Evolutionary conservation across 1,140 invertebrate genomes (phyloP), one percentile per base, ranked within the genome.

Genomic region (Mercenaria mercenaria): DNA sequence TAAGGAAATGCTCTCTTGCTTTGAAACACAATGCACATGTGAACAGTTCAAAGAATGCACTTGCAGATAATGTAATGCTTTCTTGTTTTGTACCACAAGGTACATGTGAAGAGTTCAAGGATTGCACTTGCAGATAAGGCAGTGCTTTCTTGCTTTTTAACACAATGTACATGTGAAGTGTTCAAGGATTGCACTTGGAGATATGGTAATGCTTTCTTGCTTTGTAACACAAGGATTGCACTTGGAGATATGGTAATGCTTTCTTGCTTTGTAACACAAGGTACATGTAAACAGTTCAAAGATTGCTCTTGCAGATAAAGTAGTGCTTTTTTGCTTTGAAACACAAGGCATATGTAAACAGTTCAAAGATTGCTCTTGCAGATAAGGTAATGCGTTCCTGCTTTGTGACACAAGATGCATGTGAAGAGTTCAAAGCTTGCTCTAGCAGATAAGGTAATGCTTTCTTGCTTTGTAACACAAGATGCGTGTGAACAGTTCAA

Each of bases 341-440:
- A n/a, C n/a, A 98, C 96, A 97, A 98, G 94, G 97, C 99, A 34
- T 96, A 96, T 89, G 88, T 91, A 26, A 88, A 93, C 29, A 95
- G 94, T 91, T 88, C 93, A 15, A 91, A 94, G 56, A 91, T 92
- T 50, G 92, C 93, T 32, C 76, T 93, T 76, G 90, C 85, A 77
- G 91, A 92, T 15, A 90, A 90, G 90, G 94, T 95, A 91, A 91
- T n/a, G n/a, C n/a, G n/a, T n/a, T n/a, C n/a, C n/a, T n/a, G n/a
- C n/a, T n/a, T n/a, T n/a, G n/a, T 91, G n/a, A n/a, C n/a, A 98
- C 96, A 97, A 98, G 94, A 97, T 99, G 29, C 96, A 96, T 89
- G 88, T 91, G 26, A 88, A 93, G 26, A 95, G 94, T 91, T 88
- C 93, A 15, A 91, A 94, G 56, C 91, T 92, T 50, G 92, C 93